Evolutionary conservation across 2,888 invertebrate species (phyloP).

Genomic region (Eulithis prunata): DNA sequence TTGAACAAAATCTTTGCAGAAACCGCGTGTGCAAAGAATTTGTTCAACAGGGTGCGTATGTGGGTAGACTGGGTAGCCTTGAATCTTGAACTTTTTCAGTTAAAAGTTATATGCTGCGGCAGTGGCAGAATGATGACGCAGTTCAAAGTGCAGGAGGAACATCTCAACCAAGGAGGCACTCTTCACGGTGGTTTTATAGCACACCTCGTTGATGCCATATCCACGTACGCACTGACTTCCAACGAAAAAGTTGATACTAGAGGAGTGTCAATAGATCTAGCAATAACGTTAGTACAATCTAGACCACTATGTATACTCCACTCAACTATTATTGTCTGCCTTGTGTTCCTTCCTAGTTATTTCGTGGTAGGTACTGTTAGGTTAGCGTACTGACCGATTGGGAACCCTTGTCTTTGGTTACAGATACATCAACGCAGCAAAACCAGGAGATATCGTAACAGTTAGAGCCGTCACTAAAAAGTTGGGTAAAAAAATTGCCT

Average conservation of each 20-base stretch:
- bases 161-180: slow-evolving; percentile 89
- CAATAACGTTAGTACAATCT: slow-evolving; percentile 86
- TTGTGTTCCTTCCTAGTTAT: too few relatives aligned
- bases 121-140: slow-evolving; percentile 90
- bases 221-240: slow-evolving; percentile 91
- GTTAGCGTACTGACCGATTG: too few relatives aligned
- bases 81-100: slow-evolving; percentile 49
- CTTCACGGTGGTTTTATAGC: slow-evolving; percentile 95
- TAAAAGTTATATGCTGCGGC: slow-evolving; percentile 81
- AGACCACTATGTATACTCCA: too few relatives aligned
- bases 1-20: too few relatives aligned
- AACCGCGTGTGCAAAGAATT: too few relatives aligned
- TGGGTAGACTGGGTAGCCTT: slow-evolving; percentile 42
- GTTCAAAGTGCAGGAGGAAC: slow-evolving; percentile 89
- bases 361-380: too few relatives aligned
- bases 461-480: slow-evolving; percentile 91
- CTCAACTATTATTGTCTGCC: too few relatives aligned
- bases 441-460: slow-evolving; percentile 90
- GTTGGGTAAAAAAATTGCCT: slow-evolving; percentile 92
- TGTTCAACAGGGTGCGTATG: too few relatives aligned
- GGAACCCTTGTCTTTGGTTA: slow-evolving; percentile 49
- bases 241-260: slow-evolving; percentile 84
- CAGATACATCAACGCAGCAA: slow-evolving; percentile 91
- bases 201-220: slow-evolving; percentile 88
- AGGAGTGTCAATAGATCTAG: slow-evolving; percentile 93